A percentile compares a stretch with the other conserved stretches of the same genome.
phyloP scores from a whole-genome alignment of 2,888 invertebrate genomes.

The Thecophora atra region DNA sequence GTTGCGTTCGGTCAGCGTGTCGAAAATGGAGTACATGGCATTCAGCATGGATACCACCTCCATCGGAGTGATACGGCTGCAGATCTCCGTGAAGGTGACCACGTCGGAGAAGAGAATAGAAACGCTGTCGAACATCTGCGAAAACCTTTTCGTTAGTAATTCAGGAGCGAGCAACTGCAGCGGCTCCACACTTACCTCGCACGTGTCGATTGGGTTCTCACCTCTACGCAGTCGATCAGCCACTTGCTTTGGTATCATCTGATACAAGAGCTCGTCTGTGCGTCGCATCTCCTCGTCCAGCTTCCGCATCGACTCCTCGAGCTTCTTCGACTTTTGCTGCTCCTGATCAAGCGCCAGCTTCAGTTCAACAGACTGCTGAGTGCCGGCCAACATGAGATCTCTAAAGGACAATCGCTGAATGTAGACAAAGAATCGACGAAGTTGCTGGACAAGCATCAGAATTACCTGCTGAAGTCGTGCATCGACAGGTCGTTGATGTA shows the following conservation, averaged over 20 bases:
- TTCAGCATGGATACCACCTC: constrained; percentile 98
- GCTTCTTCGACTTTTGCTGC: constrained; percentile 93
- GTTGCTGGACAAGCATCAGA: no score
- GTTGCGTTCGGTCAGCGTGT: constrained; percentile 90
- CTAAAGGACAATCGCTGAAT: constrained; percentile 65
- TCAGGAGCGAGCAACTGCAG: background rate
- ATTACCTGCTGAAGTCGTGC: constrained; percentile 97
- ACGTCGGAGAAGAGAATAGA: constrained; percentile 98
- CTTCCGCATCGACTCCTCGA: constrained; percentile 96
- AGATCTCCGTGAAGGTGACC: constrained; percentile 97
- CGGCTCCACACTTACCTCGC: constrained; percentile 76
- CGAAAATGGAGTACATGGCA: constrained; percentile 97
- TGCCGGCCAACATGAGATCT: constrained; percentile 94
- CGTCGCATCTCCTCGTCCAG: constrained; percentile 95
- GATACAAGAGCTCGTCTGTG: constrained; percentile 94
- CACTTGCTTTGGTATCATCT: constrained; percentile 99
- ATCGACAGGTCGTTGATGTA: constrained; percentile 99
- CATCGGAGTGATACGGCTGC: constrained; percentile 95
- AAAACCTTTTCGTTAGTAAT: constrained; percentile 32
- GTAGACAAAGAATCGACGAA: background rate
- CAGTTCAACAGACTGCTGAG: constrained; percentile 96
- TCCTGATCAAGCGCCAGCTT: constrained; percentile 96
- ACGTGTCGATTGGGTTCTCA: constrained; percentile 95
- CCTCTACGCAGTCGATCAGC: constrained; percentile 92
- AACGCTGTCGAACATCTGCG: constrained; percentile 94